Conservation (phyloP, 2,113 vertebrate genomes). For the Ophthalmolycus amberensis region DNA sequence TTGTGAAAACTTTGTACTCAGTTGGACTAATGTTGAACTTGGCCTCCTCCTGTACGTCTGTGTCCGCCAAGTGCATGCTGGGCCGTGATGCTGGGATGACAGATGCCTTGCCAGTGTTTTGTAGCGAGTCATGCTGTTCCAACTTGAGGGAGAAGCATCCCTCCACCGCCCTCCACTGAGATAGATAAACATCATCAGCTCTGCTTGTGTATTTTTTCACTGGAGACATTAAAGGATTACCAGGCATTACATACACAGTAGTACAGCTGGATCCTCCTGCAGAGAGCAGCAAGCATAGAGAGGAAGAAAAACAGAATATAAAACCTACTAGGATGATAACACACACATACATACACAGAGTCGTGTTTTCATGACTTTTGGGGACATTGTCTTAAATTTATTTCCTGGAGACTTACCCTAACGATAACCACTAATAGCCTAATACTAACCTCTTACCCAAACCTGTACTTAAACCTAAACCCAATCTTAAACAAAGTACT, state of each 20-base stretch:
- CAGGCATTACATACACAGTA: background rate
- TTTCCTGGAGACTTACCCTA: background rate
- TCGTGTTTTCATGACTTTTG: background rate
- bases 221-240: constrained; percentile 44
- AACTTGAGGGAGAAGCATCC: constrained; percentile 15
- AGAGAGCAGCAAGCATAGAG: constrained; percentile 19
- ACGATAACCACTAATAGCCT: background rate
- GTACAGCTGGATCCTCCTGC: constrained; percentile 23
- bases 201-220: constrained; percentile 19
- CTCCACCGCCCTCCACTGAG: constrained; percentile 18
- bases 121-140: constrained; percentile 21
- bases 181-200: constrained; percentile 46
- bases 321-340: background rate
- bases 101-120: constrained; percentile 46
- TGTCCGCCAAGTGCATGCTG: constrained; percentile 31
- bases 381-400: background rate
- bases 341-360: background rate
- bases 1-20: constrained; percentile 34
- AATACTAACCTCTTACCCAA: background rate
- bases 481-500: background rate
- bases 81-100: constrained; percentile 30
- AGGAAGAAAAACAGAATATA: constrained; percentile 9
- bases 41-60: constrained; percentile 28
- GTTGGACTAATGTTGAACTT: constrained; percentile 62
- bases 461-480: background rate